Evolutionary conservation across 2,888 invertebrate genomes (phyloP).

Genomic region (Aricia artaxerxes): DNA sequence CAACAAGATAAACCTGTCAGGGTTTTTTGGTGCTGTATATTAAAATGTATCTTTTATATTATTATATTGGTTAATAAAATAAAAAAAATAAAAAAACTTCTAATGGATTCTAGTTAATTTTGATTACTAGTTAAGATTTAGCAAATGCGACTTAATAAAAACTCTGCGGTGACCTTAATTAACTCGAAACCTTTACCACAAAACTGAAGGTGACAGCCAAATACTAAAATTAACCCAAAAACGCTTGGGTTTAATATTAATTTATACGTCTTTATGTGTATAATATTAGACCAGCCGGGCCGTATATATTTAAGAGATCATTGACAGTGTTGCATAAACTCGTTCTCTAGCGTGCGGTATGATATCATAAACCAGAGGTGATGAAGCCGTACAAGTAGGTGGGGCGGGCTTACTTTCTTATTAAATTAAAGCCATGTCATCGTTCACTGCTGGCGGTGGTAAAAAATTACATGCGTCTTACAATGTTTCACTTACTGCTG

Average conservation of each 20-base stretch:
- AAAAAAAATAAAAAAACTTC: too few relatives aligned
- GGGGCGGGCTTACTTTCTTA: conserved; percentile 57
- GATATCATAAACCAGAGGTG: conserved; percentile 49
- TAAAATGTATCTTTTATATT: too few relatives aligned
- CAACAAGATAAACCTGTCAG: too few relatives aligned
- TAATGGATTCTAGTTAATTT: neutral
- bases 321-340: conserved; percentile 24
- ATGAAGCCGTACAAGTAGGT: conserved; percentile 61
- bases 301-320: conserved; percentile 21
- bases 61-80: too few relatives aligned
- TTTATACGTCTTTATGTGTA: neutral
- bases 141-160: neutral
- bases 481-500: neutral
- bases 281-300: neutral
- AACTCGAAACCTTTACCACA: neutral
- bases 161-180: neutral
- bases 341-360: conserved; percentile 27
- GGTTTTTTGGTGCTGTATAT: too few relatives aligned
- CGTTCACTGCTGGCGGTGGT: neutral
- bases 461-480: neutral
- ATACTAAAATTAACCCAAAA: neutral
- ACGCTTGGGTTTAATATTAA: neutral
- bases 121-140: neutral
- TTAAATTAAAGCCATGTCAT: conserved; percentile 57
- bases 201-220: neutral